Evolutionary conservation across 2,113 vertebrate species (phyloP).

Genomic region (Zosterops pallidus): DNA sequence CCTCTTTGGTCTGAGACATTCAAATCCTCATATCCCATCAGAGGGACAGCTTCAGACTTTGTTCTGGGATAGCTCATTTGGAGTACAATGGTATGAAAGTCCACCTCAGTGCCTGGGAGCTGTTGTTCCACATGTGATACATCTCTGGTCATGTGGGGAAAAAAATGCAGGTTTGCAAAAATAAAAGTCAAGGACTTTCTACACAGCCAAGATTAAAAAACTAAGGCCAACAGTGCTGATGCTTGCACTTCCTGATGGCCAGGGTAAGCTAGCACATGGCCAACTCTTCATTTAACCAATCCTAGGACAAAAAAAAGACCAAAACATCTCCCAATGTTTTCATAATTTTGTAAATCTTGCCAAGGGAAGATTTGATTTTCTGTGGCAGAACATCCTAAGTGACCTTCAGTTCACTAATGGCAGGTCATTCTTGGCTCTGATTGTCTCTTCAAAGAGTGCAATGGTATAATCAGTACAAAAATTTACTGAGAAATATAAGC

Average conservation of each 20-base stretch:
- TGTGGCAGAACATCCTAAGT: neutral
- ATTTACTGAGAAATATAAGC: neutral
- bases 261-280: neutral
- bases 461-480: neutral
- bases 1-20: neutral
- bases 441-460: neutral
- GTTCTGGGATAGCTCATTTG: neutral
- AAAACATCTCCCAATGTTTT: neutral
- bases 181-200: neutral
- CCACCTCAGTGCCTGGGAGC: accelerated
- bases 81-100: neutral
- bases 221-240: neutral
- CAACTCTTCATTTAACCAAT: neutral
- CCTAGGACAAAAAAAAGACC: neutral
- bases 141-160: neutral
- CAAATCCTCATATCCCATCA: neutral
- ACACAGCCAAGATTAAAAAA: neutral
- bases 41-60: neutral
- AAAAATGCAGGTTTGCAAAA: neutral
- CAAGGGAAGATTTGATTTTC: conserved; percentile 1
- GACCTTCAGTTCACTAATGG: neutral
- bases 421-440: neutral
- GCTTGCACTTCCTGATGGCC: neutral
- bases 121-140: neutral
- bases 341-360: neutral